phyloP scores from a whole-genome alignment of 2,797 vertebrate genomes.

The Danio tinwini region DNA sequence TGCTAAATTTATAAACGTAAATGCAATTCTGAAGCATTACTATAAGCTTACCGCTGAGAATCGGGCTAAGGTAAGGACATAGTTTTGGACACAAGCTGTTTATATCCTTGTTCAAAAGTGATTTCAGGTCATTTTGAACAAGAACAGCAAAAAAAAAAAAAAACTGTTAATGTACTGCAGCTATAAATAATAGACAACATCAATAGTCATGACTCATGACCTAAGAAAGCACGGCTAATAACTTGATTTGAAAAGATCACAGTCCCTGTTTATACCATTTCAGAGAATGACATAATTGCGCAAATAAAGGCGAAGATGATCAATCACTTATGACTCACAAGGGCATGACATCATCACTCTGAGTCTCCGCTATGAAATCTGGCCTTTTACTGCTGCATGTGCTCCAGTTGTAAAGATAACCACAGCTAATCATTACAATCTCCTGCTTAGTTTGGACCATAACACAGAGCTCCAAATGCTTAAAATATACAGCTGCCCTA shows the following conservation, averaged over 20 bases:
- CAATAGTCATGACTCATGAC: not conserved
- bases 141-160: not conserved
- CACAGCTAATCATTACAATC: constrained; percentile 28
- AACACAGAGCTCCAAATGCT: not conserved
- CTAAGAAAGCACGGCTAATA: constrained; percentile 4
- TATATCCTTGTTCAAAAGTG: no score
- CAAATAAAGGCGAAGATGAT: constrained; percentile 61
- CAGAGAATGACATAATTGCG: constrained; percentile 76
- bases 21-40: no score
- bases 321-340: constrained; percentile 60
- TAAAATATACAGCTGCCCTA: not conserved
- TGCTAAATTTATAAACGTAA: no score
- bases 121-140: not conserved
- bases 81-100: no score
- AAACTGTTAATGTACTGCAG: no score
- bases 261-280: constrained; percentile 72
- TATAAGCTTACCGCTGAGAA: no score
- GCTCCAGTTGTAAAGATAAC: constrained; percentile 28
- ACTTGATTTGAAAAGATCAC: constrained; percentile 37
- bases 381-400: constrained; percentile 22
- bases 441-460: not conserved
- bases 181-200: not conserved
- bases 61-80: no score
- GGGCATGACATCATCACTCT: constrained; percentile 61
- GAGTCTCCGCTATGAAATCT: constrained; percentile 14